Conservation (phyloP, 2,797 vertebrate species). For the Carduelis carduelis region DNA sequence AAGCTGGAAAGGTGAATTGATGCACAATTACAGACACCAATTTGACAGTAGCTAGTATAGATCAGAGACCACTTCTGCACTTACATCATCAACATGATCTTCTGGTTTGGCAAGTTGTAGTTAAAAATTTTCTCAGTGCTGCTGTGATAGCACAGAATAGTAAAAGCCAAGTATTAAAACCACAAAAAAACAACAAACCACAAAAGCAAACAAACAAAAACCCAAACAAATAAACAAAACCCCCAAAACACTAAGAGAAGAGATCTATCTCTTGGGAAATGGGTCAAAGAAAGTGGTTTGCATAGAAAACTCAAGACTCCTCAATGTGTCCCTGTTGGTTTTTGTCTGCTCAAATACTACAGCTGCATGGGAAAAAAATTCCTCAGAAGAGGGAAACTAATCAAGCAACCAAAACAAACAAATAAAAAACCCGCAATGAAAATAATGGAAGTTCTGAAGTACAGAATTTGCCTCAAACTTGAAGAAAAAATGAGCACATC, state of each 20-base stretch:
- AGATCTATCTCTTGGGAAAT: background rate
- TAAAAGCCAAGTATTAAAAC: background rate
- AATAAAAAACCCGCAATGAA: background rate
- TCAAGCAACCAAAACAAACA: background rate
- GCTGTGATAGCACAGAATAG: background rate
- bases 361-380: background rate
- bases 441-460: background rate
- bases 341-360: background rate
- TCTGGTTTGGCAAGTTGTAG: background rate
- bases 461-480: background rate
- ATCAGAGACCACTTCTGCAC: constrained; percentile 39
- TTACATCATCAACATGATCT: background rate
- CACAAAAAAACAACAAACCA: background rate
- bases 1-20: constrained; percentile 54
- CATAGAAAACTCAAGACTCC: background rate
- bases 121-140: background rate
- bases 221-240: background rate
- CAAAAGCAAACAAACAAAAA: background rate
- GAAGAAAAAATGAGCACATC: background rate
- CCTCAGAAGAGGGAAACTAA: background rate
- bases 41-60: constrained; percentile 30
- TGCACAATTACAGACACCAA: constrained; percentile 40
- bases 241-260: background rate
- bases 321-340: background rate
- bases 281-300: background rate